Evolutionary conservation across 2,797 vertebrate species (phyloP).

Genomic region (Sebastes trivittatus): DNA sequence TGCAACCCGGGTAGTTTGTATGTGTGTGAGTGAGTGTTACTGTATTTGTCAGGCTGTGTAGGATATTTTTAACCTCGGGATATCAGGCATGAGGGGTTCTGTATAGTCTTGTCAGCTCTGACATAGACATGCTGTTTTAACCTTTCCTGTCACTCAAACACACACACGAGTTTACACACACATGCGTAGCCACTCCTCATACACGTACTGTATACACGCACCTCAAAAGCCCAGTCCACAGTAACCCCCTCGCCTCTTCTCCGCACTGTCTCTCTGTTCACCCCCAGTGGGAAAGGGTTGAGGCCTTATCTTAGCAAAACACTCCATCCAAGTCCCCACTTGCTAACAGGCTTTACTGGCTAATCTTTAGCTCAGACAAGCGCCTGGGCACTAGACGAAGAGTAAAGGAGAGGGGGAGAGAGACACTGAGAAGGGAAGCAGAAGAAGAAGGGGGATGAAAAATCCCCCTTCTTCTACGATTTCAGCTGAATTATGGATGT

Average conservation of each 20-base stretch:
- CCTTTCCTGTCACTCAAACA: constrained; percentile 28
- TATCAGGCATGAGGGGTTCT: background rate
- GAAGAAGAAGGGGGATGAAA: constrained; percentile 38
- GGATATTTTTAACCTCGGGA: background rate
- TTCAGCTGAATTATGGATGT: constrained; percentile 54
- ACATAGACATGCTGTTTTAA: constrained; percentile 19
- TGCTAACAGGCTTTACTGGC: constrained; percentile 81
- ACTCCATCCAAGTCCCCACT: constrained; percentile 75
- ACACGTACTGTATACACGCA: constrained; percentile 20
- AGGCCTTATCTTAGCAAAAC: constrained; percentile 82
- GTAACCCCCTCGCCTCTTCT: constrained; percentile 51
- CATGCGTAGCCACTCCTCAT: constrained; percentile 1
- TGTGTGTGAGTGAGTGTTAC: background rate
- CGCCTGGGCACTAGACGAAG: constrained; percentile 59
- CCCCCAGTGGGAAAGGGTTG: constrained; percentile 70
- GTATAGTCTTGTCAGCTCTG: constrained; percentile 8
- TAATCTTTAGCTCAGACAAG: constrained; percentile 81
- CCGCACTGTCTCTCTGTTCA: constrained; percentile 44
- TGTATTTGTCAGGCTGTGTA: background rate
- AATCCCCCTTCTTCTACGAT: constrained; percentile 20
- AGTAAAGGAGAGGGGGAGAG: constrained; percentile 47
- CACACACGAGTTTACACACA: background rate
- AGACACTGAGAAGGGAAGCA: constrained; percentile 57
- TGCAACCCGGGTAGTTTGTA: background rate
- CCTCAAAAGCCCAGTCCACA: constrained; percentile 30